Conservation (phyloP, 2,113 vertebrate genomes). For the Scomber japonicus region DNA sequence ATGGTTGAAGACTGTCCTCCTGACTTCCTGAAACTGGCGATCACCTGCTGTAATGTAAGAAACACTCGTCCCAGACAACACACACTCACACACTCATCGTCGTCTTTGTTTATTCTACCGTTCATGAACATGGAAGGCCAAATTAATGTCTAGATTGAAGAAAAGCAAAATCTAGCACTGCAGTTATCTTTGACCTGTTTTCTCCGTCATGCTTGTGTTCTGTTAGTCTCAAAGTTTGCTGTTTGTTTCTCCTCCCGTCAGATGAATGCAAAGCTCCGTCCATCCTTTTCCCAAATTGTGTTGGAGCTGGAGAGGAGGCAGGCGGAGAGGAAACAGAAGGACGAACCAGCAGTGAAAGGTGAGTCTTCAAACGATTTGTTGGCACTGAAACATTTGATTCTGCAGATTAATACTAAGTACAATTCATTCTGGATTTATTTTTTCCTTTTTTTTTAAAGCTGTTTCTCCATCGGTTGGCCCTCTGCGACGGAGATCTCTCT, state of each 20-base stretch:
- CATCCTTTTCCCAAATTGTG: conserved; percentile 90
- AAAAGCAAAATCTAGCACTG: too few species aligned
- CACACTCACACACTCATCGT: neutral
- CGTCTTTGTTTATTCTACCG: neutral
- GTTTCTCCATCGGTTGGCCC: conserved; percentile 26
- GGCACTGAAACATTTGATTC: accelerated
- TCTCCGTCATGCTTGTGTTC: too few species aligned
- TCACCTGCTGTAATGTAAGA: conserved; percentile 92
- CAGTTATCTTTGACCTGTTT: too few species aligned
- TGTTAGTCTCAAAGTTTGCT: neutral
- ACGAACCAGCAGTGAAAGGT: conserved; percentile 64
- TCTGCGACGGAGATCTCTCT: conserved; percentile 71
- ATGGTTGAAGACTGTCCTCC: conserved; percentile 91
- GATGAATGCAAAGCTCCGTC: conserved; percentile 82
- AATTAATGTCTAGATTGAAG: too few species aligned
- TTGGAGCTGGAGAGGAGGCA: conserved; percentile 86
- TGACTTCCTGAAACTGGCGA: conserved; percentile 90
- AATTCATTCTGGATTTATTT: accelerated
- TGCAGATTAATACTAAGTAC: neutral
- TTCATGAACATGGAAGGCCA: neutral
- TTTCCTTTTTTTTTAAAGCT: conserved; percentile 16
- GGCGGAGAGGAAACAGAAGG: conserved; percentile 68
- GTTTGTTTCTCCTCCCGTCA: conserved; percentile 22
- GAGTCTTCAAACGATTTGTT: neutral
- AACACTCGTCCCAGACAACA: neutral